These are phyloP conservation scores for Crocuta crocuta DNA, from an alignment of 2,113 vertebrate species.

Conservation along the genomic window DNA sequence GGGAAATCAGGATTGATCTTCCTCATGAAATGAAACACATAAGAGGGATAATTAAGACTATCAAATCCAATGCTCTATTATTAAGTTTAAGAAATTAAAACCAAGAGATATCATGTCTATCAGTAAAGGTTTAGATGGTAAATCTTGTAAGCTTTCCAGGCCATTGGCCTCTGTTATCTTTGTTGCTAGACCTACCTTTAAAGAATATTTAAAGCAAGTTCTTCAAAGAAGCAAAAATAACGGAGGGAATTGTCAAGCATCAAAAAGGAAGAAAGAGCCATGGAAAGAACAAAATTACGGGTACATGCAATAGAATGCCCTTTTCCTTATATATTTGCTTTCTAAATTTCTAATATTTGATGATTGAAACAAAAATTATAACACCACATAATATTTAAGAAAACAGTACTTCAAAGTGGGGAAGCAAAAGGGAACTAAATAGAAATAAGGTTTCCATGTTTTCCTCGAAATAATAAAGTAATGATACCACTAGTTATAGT, in stretches of 20 bases:
- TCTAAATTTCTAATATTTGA: background rate
- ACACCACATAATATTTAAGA: background rate
- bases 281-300: background rate
- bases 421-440: background rate
- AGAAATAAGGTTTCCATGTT: background rate
- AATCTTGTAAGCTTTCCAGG: background rate
- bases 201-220: background rate
- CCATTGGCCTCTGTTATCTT: background rate
- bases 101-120: background rate
- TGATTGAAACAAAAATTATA: background rate
- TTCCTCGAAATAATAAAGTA: background rate
- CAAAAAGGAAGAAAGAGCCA: background rate
- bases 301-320: background rate
- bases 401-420: background rate
- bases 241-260: background rate
- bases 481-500: background rate
- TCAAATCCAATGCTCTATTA: background rate
- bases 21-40: background rate
- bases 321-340: background rate
- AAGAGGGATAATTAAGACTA: background rate
- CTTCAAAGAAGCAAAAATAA: background rate
- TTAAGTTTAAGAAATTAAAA: conserved; percentile 41
- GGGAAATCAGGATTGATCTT: background rate
- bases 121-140: background rate
- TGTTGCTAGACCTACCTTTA: background rate